Conservation (phyloP, 2,797 vertebrate species). For the Hyperoplus immaculatus region DNA sequence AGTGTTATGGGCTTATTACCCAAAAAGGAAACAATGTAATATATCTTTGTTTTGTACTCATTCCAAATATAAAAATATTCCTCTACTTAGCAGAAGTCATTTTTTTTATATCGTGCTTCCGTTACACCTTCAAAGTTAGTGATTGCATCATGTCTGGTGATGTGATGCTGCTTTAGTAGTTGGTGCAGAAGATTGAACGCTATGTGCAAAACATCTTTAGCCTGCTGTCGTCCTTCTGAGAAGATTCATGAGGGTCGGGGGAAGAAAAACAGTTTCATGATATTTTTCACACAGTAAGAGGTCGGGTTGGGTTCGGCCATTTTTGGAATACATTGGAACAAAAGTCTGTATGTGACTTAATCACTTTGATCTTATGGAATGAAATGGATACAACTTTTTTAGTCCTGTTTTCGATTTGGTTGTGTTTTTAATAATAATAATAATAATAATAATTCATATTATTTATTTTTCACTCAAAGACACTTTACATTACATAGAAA, state of each 20-base stretch:
- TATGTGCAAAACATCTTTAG: background rate
- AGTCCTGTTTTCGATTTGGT: too few species aligned
- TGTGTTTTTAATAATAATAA: too few species aligned
- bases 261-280: background rate
- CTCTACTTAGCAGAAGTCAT: background rate
- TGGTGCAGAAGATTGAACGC: constrained; percentile 25
- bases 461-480: too few species aligned
- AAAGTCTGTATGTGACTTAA: too few species aligned
- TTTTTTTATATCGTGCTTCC: constrained; percentile 14
- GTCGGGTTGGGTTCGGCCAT: too few species aligned
- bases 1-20: background rate
- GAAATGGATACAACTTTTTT: too few species aligned
- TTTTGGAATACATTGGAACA: too few species aligned
- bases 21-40: constrained; percentile 7
- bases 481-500: too few species aligned
- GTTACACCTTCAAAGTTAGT: constrained; percentile 24
- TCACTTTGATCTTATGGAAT: too few species aligned
- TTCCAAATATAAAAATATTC: background rate
- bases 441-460: too few species aligned
- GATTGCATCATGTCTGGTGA: constrained; percentile 28
- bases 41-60: constrained; percentile 16
- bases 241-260: background rate
- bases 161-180: constrained; percentile 15
- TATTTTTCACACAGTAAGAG: background rate
- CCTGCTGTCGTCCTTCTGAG: background rate